Percentiles rank a stretch among this genome's conserved stretches.
Evolutionary conservation across 2,113 vertebrate species (phyloP).

Genomic region (Bostrychus sinensis): DNA sequence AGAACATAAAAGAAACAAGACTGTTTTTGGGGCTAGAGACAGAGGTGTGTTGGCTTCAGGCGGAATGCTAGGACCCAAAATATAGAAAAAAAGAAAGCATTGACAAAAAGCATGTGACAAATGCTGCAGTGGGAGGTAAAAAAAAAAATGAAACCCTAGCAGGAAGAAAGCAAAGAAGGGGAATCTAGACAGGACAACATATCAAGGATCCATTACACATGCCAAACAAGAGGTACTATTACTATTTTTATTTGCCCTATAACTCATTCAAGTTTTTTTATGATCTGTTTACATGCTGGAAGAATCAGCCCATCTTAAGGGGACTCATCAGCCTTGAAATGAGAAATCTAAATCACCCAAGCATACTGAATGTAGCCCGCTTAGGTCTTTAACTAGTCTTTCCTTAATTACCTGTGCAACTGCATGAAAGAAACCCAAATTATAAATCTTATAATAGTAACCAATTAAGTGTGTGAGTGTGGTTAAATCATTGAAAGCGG

Average conservation of each 20-base stretch:
- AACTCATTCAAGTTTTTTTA: neutral
- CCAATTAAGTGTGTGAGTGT: constrained; percentile 39
- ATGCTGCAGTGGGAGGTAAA: constrained; percentile 41
- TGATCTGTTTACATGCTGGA: too few species aligned
- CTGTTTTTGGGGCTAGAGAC: constrained; percentile 41
- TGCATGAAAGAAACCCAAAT: constrained; percentile 50
- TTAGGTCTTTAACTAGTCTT: constrained; percentile 37
- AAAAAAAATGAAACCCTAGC: constrained; percentile 43
- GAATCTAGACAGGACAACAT: constrained; percentile 17
- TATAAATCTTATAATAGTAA: constrained; percentile 50
- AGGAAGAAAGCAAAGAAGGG: constrained; percentile 2
- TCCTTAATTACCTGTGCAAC: constrained; percentile 45
- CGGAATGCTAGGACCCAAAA: constrained; percentile 36
- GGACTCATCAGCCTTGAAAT: constrained; percentile 10
- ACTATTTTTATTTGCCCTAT: neutral
- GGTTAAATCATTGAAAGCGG: constrained; percentile 38
- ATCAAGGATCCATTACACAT: constrained; percentile 9
- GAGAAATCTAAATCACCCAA: neutral
- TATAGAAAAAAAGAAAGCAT: constrained; percentile 16
- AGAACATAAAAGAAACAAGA: constrained; percentile 45
- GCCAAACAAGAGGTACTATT: constrained; percentile 25
- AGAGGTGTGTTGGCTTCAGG: constrained; percentile 49
- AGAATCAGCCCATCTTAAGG: neutral
- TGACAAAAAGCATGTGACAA: constrained; percentile 43
- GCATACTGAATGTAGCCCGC: constrained; percentile 29